Evolutionary conservation across 2,113 vertebrate species (phyloP).

Genomic region (Lagopus muta): DNA sequence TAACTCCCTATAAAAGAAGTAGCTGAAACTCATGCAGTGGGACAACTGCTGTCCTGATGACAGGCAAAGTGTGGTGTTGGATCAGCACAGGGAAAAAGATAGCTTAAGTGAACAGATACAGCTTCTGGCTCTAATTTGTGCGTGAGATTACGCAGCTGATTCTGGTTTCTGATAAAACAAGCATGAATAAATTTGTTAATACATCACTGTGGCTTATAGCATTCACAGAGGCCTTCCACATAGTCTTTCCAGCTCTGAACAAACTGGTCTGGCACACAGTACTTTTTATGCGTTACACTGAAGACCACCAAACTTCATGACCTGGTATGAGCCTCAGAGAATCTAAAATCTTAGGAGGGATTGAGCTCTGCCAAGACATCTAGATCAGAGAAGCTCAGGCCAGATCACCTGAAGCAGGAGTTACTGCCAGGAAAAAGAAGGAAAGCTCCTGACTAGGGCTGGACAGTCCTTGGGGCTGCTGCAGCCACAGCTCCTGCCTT

Average conservation of each 20-base stretch:
- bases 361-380: not conserved
- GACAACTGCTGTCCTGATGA: not conserved
- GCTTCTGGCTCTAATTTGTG: not conserved
- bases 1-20: not conserved
- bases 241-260: not conserved
- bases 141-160: fast-evolving
- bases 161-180: not conserved
- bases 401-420: fast-evolving
- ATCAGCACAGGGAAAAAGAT: not conserved
- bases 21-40: not conserved
- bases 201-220: not conserved
- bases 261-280: not conserved
- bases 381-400: not conserved
- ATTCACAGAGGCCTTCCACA: not conserved
- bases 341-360: not conserved
- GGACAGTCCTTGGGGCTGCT: not conserved
- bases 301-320: not conserved
- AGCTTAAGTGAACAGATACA: not conserved
- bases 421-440: not conserved
- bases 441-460: not conserved
- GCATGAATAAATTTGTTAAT: not conserved
- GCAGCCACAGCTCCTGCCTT: not conserved
- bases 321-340: not conserved
- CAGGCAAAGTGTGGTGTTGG: not conserved
- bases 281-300: not conserved